These are phyloP conservation scores for Drosophila pachea DNA, from an alignment of 1,140 invertebrate genomes.

Conservation along the genomic window DNA sequence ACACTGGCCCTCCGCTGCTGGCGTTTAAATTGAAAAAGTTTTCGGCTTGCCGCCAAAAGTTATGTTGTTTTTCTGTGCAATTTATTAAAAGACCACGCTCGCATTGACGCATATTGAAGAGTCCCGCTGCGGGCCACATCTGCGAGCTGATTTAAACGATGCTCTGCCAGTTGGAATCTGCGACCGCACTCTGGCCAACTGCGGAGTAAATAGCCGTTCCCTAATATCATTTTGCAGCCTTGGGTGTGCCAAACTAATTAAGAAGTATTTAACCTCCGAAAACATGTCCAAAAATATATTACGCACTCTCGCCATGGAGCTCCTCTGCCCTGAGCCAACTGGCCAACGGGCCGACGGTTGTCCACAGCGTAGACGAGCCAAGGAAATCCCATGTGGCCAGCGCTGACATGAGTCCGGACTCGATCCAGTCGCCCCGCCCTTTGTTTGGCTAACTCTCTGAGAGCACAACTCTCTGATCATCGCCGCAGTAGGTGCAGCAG, in stretches of 20 bases:
- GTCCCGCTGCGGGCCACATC: conserved; percentile 12
- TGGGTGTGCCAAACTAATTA: conserved; percentile 71
- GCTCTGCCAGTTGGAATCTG: conserved; percentile 5
- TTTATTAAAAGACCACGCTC: conserved; percentile 62
- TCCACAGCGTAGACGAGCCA: too few relatives aligned
- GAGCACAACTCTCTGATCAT: too few relatives aligned
- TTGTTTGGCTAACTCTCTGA: too few relatives aligned
- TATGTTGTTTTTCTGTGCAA: conserved; percentile 58
- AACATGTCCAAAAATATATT: conserved; percentile 68
- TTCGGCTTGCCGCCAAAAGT: conserved; percentile 57
- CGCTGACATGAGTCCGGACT: too few relatives aligned
- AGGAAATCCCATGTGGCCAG: too few relatives aligned
- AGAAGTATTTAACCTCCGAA: conserved; percentile 75
- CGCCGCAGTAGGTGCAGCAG: too few relatives aligned
- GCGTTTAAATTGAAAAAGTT: conserved; percentile 71
- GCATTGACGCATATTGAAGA: conserved; percentile 61
- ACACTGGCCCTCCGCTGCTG: neutral
- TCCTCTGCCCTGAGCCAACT: too few relatives aligned
- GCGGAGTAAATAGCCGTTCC: conserved; percentile 39
- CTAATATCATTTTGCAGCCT: conserved; percentile 65
- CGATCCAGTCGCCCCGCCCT: too few relatives aligned
- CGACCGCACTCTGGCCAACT: neutral
- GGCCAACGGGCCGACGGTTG: too few relatives aligned
- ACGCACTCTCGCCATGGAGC: conserved; percentile 35
- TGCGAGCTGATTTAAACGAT: conserved; percentile 37